Evolutionary conservation across 2,113 vertebrate species (phyloP), one percentile per base, ranked within the genome.

Genomic region (Anser brachyrhynchus): DNA sequence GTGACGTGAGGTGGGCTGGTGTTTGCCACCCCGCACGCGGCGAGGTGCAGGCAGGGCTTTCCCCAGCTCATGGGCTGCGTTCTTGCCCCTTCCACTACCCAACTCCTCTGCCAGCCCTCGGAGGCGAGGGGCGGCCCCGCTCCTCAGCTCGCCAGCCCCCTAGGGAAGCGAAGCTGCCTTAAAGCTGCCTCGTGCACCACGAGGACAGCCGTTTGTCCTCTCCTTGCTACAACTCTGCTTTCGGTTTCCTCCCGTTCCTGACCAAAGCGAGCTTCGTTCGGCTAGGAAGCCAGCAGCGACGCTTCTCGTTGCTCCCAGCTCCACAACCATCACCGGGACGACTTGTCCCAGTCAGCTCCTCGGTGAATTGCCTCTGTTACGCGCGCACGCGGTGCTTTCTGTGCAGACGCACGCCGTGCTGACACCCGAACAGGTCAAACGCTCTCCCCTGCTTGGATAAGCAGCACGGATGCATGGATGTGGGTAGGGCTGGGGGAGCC

Each of bases 331-430:
- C 37, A 4, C 52, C 46, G 2, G 28, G 46, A 9, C 1, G 0
- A 4, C 11, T 11, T 9, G 4, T 39, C 46, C 44, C 41, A 6
- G n/a, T 23, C 6, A 0, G 33, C 65, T 64, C 55, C 8, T 13
- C 11, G 1, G 58, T 26, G 37, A 26, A 4, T 13, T 3, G 2
- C 31, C 0, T 15, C 61, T 13, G 35, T 29, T 59, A 28, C 19
- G 11, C 28, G 3, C 67, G 3, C 35, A 5, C 35, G 5, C 26
- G 0, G 54, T 23, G 73, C 54, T 69, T 41, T 31, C 14, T 11
- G 25, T 12, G 9, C 7, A 7, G 33, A 41, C 2, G 11, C 8
- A 1, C 10, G 1, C 1, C 10, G 13, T 43, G 3, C 4, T 3
- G 20, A 2, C 25, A 3, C 21, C 8, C 6, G 3, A 4, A 41